Conservation (phyloP, 1,140 invertebrate genomes). For the Heliothis virescens region DNA sequence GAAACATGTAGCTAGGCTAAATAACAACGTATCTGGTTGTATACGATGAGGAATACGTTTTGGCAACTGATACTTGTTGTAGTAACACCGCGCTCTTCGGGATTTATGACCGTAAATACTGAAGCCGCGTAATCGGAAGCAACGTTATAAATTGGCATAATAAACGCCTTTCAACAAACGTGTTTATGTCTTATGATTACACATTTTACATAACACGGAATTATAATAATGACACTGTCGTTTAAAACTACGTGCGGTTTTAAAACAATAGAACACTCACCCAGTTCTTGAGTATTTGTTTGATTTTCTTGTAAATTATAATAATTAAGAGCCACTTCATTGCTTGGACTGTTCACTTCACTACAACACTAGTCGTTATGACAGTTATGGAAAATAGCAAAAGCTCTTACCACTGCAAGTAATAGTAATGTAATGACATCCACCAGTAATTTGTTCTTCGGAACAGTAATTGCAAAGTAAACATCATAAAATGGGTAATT, state of each 20-base stretch:
- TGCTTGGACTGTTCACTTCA: not conserved
- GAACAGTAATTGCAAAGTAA: constrained; percentile 31
- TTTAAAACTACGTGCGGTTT: not conserved
- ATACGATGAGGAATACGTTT: constrained; percentile 32
- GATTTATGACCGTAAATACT: constrained; percentile 12
- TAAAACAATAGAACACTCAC: constrained; percentile 11
- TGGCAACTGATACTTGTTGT: constrained; percentile 36
- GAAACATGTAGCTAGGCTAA: constrained; percentile 2
- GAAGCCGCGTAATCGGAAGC: not conserved
- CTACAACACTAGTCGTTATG: constrained; percentile 29
- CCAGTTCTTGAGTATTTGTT: constrained; percentile 8
- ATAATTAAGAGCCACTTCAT: not conserved
- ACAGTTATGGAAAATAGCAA: constrained; percentile 4
- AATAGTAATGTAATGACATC: constrained; percentile 8
- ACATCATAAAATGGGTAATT: constrained; percentile 29
- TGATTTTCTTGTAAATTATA: constrained; percentile 17
- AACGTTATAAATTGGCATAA: constrained; percentile 13
- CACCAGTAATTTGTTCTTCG: not conserved
- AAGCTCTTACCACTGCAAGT: too few species aligned
- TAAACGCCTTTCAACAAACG: not conserved
- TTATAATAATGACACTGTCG: constrained; percentile 5
- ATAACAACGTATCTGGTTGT: not conserved
- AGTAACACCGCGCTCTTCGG: not conserved
- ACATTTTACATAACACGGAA: not conserved
- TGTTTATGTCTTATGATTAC: constrained; percentile 1